Conservation (phyloP, 2,113 vertebrate genomes). For the Lepidothrix coronata region DNA sequence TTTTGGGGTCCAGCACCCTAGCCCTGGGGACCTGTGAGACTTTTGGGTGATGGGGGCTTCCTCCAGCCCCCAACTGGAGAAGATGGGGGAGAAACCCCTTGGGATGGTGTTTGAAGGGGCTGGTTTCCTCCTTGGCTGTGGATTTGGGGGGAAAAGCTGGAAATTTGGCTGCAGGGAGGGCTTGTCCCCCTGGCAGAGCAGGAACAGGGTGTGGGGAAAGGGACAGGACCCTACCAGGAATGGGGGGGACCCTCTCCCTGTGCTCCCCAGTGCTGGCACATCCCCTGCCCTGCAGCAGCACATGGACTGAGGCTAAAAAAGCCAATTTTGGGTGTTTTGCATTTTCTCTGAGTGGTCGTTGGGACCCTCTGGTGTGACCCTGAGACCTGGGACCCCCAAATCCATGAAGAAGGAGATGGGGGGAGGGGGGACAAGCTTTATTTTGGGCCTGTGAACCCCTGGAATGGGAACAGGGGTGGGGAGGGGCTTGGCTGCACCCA, state of each 20-base stretch:
- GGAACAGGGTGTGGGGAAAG: no score
- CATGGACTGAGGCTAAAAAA: rapidly evolving
- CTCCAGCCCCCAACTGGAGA: no score
- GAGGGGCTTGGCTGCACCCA: no score
- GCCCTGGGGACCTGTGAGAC: no score
- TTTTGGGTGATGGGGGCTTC: no score
- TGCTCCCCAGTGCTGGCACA: no score
- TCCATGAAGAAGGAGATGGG: not conserved
- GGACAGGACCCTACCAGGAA: not conserved
- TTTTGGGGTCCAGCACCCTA: not conserved
- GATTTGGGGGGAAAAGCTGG: not conserved
- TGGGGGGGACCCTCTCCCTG: no score
- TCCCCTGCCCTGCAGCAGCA: not conserved
- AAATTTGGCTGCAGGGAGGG: not conserved
- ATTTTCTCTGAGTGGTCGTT: not conserved
- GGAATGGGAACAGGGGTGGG: not conserved
- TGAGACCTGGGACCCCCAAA: not conserved
- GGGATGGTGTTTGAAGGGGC: not conserved
- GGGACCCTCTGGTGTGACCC: not conserved
- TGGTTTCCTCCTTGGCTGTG: not conserved
- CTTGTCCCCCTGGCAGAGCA: not conserved
- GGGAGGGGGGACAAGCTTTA: no score
- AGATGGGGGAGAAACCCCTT: not conserved
- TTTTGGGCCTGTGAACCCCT: not conserved
- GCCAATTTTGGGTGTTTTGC: not conserved